These are phyloP conservation scores for Chaetodon trifasciatus DNA, from an alignment of 2,797 vertebrate genomes.

Conservation along the genomic window DNA sequence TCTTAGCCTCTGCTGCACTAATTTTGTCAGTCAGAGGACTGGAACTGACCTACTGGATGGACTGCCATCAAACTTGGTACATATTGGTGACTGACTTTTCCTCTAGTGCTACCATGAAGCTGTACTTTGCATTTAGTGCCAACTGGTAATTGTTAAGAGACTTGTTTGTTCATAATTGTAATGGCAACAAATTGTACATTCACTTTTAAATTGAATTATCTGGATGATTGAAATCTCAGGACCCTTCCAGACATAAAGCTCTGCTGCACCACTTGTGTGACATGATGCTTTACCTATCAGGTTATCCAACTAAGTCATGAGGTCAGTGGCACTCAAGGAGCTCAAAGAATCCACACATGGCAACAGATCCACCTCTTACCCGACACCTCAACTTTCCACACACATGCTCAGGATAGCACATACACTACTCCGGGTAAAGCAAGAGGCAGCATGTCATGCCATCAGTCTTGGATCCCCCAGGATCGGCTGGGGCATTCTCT, in stretches of 20 bases:
- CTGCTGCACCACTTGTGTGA: neutral
- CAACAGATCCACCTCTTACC: constrained; percentile 23
- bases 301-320: constrained; percentile 16
- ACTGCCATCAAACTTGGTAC: neutral
- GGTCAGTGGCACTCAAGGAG: constrained; percentile 2
- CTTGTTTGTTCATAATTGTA: no score
- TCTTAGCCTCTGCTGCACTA: no score
- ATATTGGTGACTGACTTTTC: neutral
- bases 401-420: neutral
- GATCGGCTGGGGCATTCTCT: neutral
- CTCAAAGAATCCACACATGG: constrained; percentile 22
- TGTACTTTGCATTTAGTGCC: neutral
- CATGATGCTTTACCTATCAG: neutral
- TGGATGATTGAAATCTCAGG: neutral
- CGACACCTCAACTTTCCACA: constrained; percentile 2
- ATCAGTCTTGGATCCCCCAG: neutral
- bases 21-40: neutral
- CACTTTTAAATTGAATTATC: neutral
- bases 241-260: neutral
- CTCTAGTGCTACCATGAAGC: neutral
- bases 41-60: neutral
- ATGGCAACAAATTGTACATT: neutral
- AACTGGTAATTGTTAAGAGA: no score
- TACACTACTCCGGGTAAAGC: constrained; percentile 6
- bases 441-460: neutral